Evolutionary conservation across 2,113 vertebrate species (phyloP), one percentile per base, ranked within the genome.

Genomic region (Cyanoramphus novaezelandiae): DNA sequence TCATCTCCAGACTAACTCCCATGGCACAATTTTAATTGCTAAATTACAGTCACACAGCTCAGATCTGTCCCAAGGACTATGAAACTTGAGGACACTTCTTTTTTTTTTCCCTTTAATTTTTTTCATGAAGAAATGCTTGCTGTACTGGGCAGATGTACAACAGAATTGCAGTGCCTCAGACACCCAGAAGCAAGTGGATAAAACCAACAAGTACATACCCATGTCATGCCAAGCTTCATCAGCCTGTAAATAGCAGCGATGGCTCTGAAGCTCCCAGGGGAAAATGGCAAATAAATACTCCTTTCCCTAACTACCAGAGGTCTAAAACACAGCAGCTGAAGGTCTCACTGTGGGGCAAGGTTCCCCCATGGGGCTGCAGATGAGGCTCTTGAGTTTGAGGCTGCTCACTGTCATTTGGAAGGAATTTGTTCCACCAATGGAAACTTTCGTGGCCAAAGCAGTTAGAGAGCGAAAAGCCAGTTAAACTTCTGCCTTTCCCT

Each of bases 381-480:
- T 0, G 5, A 83, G 67, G 64, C 60, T 88, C 47, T 33, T n/a
- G 95, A n/a, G 50, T 84, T 80, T 57, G 41, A 92, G 55, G 76
- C 67, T 78, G n/a, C 68, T 83, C 24, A 12, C 29, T 76, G 82
- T 79, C 59, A 69, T 91, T 91, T 85, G 67, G 84, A 92, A 85
- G 41, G 86, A 88, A 91, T 95, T 82, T 87, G 9, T 94, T 95
- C 52, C 4, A 4, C 84, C 82, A 72, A 76, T 60, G 91, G 94
- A 94, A 95, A 96, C 52, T 94, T 94, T 28, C 76, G 81, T 59
- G 89, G 93, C 82, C 1, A 1, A 81, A 93, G 65, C 53, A 70
- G 71, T 59, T 47, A 29, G 68, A 68, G 39, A 59, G 39, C 29
- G 86, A 13, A 78, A 78, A 91, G 35, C 21, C 79, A 93, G 47